A percentile compares a stretch with the other conserved stretches of the same genome.
Evolutionary conservation across 2,797 vertebrate genomes (phyloP).

Genomic region (Paedocypris micromegethes): DNA sequence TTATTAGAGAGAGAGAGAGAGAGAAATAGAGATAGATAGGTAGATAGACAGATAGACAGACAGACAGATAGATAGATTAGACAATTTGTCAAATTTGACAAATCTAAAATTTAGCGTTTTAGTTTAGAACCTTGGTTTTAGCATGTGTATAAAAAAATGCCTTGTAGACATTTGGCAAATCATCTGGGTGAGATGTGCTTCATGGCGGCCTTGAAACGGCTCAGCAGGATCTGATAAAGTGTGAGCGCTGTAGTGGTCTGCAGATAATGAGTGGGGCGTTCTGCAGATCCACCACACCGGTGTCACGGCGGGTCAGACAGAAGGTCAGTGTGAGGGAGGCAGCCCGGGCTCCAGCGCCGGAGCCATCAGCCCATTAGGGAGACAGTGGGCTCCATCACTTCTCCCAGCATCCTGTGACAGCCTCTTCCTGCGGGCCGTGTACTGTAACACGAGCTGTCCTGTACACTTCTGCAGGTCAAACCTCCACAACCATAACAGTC

Average conservation of each 20-base stretch:
- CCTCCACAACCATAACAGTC: slow-evolving; percentile 63
- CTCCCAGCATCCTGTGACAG: slow-evolving; percentile 31
- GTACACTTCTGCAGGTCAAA: slow-evolving; percentile 63
- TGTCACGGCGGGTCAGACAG: slow-evolving; percentile 35
- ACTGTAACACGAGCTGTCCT: slow-evolving; percentile 67
- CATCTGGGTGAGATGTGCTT: background rate
- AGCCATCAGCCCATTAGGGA: slow-evolving; percentile 38
- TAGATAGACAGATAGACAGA: no score
- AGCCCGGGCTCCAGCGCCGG: slow-evolving; percentile 36
- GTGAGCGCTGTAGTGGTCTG: slow-evolving; percentile 32
- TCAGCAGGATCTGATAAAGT: slow-evolving; percentile 16
- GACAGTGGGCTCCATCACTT: slow-evolving; percentile 40
- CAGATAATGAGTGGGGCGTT: slow-evolving; percentile 26
- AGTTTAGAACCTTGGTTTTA: no score
- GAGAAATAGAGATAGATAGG: no score
- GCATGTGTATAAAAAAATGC: background rate
- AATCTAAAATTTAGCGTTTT: no score
- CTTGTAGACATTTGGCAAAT: background rate
- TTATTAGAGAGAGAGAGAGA: no score
- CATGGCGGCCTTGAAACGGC: background rate
- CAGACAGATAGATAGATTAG: no score
- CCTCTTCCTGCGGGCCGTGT: slow-evolving; percentile 59
- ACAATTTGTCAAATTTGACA: no score
- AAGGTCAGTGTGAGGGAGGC: slow-evolving; percentile 29
- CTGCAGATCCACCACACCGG: slow-evolving; percentile 18